Conservation (phyloP, 2,113 vertebrate species). For the Orientallactaga bullata region DNA sequence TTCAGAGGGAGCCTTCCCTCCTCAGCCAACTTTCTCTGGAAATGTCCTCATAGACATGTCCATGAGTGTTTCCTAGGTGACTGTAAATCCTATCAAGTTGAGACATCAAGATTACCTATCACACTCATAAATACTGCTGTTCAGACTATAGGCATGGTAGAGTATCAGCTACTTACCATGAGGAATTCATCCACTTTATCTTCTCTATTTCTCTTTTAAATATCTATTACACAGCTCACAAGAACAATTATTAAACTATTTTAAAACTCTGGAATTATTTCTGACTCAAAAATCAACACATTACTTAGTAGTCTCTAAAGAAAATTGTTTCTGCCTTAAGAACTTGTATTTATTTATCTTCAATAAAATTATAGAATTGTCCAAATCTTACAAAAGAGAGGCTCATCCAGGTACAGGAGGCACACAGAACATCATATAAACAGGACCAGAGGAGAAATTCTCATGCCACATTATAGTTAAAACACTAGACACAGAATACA, state of each 20-base stretch:
- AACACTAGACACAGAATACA: too few species aligned
- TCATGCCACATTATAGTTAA: too few species aligned
- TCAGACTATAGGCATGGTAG: conserved; percentile 21
- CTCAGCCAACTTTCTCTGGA: not conserved
- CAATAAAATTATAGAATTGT: too few species aligned
- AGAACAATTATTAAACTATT: conserved; percentile 7
- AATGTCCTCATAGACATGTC: not conserved
- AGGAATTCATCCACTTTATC: not conserved
- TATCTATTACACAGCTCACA: not conserved
- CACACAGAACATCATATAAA: too few species aligned
- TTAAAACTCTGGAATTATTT: conserved; percentile 49
- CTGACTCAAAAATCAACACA: conserved; percentile 45
- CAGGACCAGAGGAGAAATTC: too few species aligned
- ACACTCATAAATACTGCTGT: not conserved
- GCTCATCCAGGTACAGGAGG: too few species aligned
- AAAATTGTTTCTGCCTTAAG: conserved; percentile 51
- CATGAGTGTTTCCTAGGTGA: not conserved
- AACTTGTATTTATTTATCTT: not conserved
- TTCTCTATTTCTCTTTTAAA: conserved; percentile 31
- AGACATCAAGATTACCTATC: not conserved
- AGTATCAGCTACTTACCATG: not conserved
- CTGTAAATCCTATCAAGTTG: not conserved
- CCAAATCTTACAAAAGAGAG: too few species aligned
- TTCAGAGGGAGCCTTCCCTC: too few species aligned
- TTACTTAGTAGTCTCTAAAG: conserved; percentile 34